phyloP scores from a whole-genome alignment of 2,113 vertebrate species.

The Solenodon paradoxus region DNA sequence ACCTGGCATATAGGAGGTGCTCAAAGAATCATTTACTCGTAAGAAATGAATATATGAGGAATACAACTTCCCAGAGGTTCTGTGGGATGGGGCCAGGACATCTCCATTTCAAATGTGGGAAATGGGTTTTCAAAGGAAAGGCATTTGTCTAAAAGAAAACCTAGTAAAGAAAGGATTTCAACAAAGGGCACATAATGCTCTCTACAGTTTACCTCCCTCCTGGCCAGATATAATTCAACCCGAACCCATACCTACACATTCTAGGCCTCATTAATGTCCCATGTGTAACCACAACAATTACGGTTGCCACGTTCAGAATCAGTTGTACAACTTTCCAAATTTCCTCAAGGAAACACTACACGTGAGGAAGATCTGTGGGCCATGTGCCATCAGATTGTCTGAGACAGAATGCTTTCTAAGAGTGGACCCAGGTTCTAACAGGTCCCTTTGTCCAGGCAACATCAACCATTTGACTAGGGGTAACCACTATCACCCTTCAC shows the following conservation, averaged over 20 bases:
- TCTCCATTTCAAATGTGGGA: neutral
- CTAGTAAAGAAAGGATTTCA: neutral
- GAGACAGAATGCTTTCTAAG: neutral
- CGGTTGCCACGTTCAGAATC: neutral
- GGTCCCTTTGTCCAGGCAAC: neutral
- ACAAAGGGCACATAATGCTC: neutral
- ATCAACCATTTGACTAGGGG: neutral
- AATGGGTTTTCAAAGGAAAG: neutral
- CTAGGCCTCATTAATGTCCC: neutral
- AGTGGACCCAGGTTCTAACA: neutral
- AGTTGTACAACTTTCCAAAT: neutral
- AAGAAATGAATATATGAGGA: neutral
- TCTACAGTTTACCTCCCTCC: neutral
- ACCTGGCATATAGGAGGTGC: neutral
- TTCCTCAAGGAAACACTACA: neutral
- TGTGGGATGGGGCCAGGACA: neutral
- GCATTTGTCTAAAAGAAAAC: neutral
- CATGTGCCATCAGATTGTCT: neutral
- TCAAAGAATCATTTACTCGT: neutral
- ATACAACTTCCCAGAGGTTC: neutral
- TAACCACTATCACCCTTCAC: neutral
- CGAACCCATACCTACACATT: neutral
- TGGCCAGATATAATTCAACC: neutral
- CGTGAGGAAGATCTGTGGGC: neutral
- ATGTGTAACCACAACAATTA: neutral